Evolutionary conservation across 2,888 invertebrate genomes (phyloP).

Genomic region (Pterobdella sp.): DNA sequence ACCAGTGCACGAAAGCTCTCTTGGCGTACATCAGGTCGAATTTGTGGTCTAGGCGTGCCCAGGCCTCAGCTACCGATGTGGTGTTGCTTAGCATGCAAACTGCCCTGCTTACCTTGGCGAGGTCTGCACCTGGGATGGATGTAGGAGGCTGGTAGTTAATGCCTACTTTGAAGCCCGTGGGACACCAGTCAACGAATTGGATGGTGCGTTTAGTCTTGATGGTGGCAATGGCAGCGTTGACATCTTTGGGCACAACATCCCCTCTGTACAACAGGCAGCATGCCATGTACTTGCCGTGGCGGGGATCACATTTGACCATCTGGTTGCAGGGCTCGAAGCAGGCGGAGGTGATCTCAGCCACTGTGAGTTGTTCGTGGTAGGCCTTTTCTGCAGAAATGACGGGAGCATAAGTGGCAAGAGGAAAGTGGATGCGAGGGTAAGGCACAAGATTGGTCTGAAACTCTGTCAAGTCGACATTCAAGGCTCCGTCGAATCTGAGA

Average conservation of each 20-base stretch:
- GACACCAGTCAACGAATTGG: constrained; percentile 36
- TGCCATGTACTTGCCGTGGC: constrained; percentile 64
- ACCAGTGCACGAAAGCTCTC: constrained; percentile 82
- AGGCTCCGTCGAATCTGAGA: constrained; percentile 53
- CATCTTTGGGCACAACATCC: constrained; percentile 83
- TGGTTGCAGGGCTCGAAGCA: constrained; percentile 71
- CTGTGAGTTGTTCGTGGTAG: constrained; percentile 50
- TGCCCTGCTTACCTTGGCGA: constrained; percentile 66
- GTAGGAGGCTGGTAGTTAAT: constrained; percentile 47
- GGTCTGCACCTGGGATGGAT: constrained; percentile 55
- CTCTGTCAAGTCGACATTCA: constrained; percentile 53
- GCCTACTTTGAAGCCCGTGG: constrained; percentile 38
- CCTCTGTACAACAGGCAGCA: constrained; percentile 90
- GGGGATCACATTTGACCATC: constrained; percentile 50
- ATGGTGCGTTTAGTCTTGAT: constrained; percentile 47
- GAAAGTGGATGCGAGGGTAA: constrained; percentile 84
- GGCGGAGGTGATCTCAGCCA: constrained; percentile 57
- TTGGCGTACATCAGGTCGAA: constrained; percentile 74
- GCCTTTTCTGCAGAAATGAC: constrained; percentile 36
- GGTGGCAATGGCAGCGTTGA: constrained; percentile 56
- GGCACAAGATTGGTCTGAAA: constrained; percentile 58
- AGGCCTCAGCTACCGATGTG: constrained; percentile 79
- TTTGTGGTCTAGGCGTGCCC: constrained; percentile 70
- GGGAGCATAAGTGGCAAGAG: constrained; percentile 71
- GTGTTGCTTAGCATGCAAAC: constrained; percentile 83